Base-by-base conservation (phyloP, 2,113 vertebrate species). In the Chascanopsetta lugubris region DNA sequence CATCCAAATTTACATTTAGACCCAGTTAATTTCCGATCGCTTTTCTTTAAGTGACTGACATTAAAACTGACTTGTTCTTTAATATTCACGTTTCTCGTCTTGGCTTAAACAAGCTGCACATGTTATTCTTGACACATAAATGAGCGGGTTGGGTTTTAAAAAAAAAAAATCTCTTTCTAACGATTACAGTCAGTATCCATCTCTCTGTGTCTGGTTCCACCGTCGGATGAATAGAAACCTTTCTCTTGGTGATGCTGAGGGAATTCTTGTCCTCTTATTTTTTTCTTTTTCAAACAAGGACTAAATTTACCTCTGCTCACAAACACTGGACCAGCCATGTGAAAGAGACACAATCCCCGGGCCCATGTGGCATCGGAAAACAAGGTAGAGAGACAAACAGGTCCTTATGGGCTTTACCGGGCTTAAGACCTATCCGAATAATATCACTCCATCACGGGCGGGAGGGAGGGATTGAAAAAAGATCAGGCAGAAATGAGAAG, bases 391-490 rank as follows among this genome's bases (percentile, higher is more conserved):
- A 84, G 79, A 77, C 79, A 76, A 85, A 80, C 80, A 60, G 76
- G 72, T 71, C 68, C 73, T 85, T 78, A 77, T 50, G 72, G 76
- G 82, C 75, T 87, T 87, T 81, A 77, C 45, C 0, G 15, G 85
- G 78, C 72, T 87, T 87, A 87, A 75, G 80, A 62, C 76, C 73
- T 68, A 83, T 82, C 73, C 51, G 77, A 82, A 83, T 87, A 83
- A 84, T 77, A 89, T 88, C 80, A 79, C 73, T 86, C 79, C 84
- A 88, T 85, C 87, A 76, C 58, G 26, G 55, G 70, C 75, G 63
- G 70, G 62, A 85, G 80, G 78, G 79, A 63, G 67, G 75, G 74
- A 78, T 55, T 68, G 79, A 73, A 72, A 76, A 81, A 76, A 85
- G 75, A 87, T 82, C 71, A 80, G 77, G 80, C 78, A 79, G 76